Conservation (phyloP, 1,140 invertebrate genomes). For the Heliconius melpomene region DNA sequence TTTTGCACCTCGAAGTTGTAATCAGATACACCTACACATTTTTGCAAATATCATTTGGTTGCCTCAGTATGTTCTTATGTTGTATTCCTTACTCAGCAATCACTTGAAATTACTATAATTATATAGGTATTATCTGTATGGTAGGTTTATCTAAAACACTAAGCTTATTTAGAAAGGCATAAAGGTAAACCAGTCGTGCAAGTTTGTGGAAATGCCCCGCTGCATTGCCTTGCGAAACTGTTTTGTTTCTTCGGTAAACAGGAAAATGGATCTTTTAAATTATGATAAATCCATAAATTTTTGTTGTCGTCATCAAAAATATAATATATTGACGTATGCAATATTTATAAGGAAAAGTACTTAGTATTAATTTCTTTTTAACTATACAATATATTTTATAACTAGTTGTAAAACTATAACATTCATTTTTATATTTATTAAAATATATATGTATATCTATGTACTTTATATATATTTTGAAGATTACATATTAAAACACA, state of each 20-base stretch:
- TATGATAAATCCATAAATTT: neutral
- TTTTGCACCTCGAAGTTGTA: constrained; percentile 35
- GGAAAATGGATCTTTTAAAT: constrained; percentile 28
- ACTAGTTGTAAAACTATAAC: too few species aligned
- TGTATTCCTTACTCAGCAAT: constrained; percentile 2
- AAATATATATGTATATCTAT: too few species aligned
- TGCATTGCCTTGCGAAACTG: constrained; percentile 38
- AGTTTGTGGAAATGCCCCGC: constrained; percentile 32
- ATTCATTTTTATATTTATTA: too few species aligned
- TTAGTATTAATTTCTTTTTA: too few species aligned
- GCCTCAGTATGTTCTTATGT: neutral
- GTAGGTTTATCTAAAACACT: constrained; percentile 36
- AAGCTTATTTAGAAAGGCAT: constrained; percentile 41
- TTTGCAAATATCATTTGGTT: constrained; percentile 26
- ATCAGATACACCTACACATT: constrained; percentile 34
- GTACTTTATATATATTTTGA: too few species aligned
- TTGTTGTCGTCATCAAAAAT: neutral
- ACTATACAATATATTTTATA: too few species aligned
- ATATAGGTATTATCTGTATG: constrained; percentile 6
- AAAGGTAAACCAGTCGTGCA: constrained; percentile 43
- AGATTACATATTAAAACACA: neutral
- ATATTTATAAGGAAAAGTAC: neutral
- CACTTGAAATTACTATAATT: neutral
- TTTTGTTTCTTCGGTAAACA: constrained; percentile 40
- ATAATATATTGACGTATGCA: neutral